Conservation (phyloP, 2,888 invertebrate genomes). For the Elegia similella region DNA sequence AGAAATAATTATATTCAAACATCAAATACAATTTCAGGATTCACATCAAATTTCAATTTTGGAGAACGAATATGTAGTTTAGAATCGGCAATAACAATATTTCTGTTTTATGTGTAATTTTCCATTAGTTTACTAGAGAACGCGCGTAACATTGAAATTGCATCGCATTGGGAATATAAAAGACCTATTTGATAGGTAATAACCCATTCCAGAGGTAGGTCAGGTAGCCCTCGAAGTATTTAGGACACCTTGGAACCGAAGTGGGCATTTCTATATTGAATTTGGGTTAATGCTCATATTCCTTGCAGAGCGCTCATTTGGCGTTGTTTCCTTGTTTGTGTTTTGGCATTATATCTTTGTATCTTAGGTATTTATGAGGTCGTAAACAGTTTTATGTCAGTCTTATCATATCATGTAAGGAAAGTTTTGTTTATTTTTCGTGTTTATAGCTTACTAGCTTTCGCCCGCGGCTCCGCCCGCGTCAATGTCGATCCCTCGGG, state of each 20-base stretch:
- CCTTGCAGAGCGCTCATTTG: neutral
- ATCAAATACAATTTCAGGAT: neutral
- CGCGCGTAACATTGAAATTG: conserved; percentile 38
- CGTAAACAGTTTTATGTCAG: neutral
- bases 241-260: conserved; percentile 16
- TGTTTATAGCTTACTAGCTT: too few relatives aligned
- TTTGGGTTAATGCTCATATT: conserved; percentile 8
- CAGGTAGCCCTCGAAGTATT: conserved; percentile 33
- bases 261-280: conserved; percentile 14
- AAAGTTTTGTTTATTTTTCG: too few relatives aligned
- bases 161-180: conserved; percentile 38
- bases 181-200: conserved; percentile 36
- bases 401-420: too few relatives aligned
- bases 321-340: neutral
- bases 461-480: too few relatives aligned
- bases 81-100: conserved; percentile 23
- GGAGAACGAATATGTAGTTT: neutral
- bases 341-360: neutral
- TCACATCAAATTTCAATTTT: neutral
- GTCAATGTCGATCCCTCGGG: too few relatives aligned
- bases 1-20: neutral
- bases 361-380: neutral
- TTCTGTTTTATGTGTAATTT: conserved; percentile 30
- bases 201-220: conserved; percentile 35
- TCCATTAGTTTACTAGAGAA: conserved; percentile 32